phyloP scores from a whole-genome alignment of 2,797 vertebrate species.

The Paguma larvata region DNA sequence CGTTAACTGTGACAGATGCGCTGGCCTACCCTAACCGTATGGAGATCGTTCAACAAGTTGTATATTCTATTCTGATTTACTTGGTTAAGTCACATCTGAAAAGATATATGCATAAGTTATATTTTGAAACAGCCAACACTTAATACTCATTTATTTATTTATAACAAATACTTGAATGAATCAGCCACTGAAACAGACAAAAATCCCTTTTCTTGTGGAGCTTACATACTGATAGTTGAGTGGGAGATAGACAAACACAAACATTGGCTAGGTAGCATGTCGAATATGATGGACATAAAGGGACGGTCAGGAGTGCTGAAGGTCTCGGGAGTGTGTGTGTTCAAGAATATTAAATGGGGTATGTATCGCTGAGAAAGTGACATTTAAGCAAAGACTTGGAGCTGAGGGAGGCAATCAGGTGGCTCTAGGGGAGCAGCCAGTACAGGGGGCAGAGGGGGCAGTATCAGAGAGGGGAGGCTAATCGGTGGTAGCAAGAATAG shows the following conservation, averaged over 20 bases:
- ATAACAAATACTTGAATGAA: slow-evolving; percentile 50
- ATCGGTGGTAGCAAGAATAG: slow-evolving; percentile 25
- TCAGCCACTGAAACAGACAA: slow-evolving; percentile 54
- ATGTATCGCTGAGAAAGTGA: background rate
- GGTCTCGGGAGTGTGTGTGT: background rate
- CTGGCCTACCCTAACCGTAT: background rate
- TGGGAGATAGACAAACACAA: background rate
- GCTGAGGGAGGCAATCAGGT: background rate
- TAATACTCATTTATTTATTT: slow-evolving; percentile 64
- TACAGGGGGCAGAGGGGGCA: background rate
- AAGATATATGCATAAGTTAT: background rate
- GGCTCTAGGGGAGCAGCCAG: background rate
- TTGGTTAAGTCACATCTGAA: background rate
- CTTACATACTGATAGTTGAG: background rate
- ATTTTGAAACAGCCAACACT: slow-evolving; percentile 50
- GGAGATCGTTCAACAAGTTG: background rate
- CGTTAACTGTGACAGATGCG: background rate
- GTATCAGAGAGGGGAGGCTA: background rate
- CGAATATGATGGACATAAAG: background rate
- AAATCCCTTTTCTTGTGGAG: background rate
- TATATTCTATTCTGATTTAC: slow-evolving; percentile 18
- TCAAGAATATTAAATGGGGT: background rate
- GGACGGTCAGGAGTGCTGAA: background rate
- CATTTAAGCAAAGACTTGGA: background rate
- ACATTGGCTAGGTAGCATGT: background rate